Conservation (phyloP, 2,113 vertebrate species). For the Saccopteryx leptura region DNA sequence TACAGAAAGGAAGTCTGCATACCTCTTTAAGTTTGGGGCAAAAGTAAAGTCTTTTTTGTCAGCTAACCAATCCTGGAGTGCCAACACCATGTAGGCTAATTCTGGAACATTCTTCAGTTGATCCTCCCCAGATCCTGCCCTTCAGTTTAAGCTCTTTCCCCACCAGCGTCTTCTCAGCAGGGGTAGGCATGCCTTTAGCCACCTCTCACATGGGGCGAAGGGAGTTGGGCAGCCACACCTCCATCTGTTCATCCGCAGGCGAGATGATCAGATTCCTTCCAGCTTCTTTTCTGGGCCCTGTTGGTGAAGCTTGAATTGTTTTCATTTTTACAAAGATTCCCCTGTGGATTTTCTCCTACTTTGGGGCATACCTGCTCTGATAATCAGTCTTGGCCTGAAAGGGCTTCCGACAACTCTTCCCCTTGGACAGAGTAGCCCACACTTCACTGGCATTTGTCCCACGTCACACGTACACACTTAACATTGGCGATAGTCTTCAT, state of each 20-base stretch:
- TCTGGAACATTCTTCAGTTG: constrained; percentile 37
- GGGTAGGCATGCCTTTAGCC: constrained; percentile 55
- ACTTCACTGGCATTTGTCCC: no score
- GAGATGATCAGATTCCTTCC: constrained; percentile 71
- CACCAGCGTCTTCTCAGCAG: constrained; percentile 17
- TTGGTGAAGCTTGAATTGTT: constrained; percentile 59
- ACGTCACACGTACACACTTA: no score
- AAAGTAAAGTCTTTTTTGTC: background rate
- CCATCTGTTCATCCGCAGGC: constrained; percentile 41
- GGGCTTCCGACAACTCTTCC: background rate
- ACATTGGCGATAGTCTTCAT: background rate
- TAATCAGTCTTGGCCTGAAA: background rate
- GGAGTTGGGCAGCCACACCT: constrained; percentile 54
- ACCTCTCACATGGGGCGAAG: constrained; percentile 57
- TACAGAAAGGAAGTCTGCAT: background rate
- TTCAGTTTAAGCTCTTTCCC: constrained; percentile 26
- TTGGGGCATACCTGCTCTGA: background rate
- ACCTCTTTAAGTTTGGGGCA: background rate
- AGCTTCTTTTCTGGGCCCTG: background rate
- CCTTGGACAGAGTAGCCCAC: background rate
- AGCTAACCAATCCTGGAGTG: background rate
- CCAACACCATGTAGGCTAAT: background rate
- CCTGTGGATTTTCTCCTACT: background rate
- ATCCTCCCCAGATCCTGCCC: background rate
- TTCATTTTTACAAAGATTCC: constrained; percentile 5